Conservation (phyloP, 1,140 invertebrate species). For the Augochlora pura region DNA sequence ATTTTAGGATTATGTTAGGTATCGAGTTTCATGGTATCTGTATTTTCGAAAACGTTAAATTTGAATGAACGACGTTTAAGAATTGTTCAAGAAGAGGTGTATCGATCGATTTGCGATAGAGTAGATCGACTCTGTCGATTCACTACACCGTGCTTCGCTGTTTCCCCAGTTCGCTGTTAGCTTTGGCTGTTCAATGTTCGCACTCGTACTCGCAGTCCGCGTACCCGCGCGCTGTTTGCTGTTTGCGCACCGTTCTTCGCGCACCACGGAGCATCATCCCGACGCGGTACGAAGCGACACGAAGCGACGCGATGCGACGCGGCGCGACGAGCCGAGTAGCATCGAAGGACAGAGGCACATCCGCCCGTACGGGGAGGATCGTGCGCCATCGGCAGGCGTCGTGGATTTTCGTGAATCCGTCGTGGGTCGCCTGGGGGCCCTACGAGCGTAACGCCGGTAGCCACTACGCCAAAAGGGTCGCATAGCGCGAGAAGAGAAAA, state of each 20-base stretch:
- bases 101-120: not conserved
- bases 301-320: no score
- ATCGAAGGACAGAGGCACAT: constrained; percentile 59
- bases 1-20: no score
- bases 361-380: constrained; percentile 45
- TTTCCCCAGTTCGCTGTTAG: no score
- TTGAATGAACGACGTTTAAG: not conserved
- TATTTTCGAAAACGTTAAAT: no score
- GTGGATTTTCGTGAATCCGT: constrained; percentile 63
- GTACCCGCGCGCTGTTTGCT: no score
- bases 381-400: constrained; percentile 66
- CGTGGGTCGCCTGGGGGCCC: constrained; percentile 67
- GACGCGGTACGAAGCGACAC: not conserved
- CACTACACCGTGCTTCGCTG: not conserved
- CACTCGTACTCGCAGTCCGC: no score
- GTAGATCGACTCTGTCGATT: constrained; percentile 31
- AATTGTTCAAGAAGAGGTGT: not conserved
- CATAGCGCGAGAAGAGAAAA: constrained; percentile 47
- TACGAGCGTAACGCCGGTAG: constrained; percentile 80
- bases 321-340: not conserved
- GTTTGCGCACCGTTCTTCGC: not conserved
- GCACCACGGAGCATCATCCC: constrained; percentile 53
- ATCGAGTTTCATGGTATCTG: no score
- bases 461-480: constrained; percentile 75
- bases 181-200: no score